Evolutionary conservation across 2,797 vertebrate species (phyloP).

Genomic region (Aphelocoma californica): DNA sequence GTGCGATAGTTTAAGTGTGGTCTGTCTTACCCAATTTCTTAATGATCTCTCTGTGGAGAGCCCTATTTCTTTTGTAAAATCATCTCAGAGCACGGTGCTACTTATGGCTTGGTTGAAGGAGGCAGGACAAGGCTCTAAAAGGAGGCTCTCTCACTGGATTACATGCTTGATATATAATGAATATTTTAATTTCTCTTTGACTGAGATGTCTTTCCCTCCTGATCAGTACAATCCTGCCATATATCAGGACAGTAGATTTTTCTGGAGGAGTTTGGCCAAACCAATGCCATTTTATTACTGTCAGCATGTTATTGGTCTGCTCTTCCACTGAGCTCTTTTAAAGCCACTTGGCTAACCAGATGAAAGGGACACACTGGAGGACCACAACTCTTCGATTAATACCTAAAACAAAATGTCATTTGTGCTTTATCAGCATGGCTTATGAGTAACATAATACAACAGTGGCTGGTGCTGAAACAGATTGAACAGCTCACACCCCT

Average conservation of each 20-base stretch:
- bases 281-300: not conserved
- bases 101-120: not conserved
- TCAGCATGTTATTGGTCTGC: not conserved
- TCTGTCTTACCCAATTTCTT: not conserved
- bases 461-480: not conserved
- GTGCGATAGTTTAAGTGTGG: not conserved
- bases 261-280: not conserved
- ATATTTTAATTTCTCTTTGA: not conserved
- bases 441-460: not conserved
- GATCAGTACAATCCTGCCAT: not conserved
- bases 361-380: not conserved
- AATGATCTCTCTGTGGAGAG: not conserved
- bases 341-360: not conserved
- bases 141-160: not conserved
- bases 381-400: not conserved
- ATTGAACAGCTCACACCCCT: not conserved
- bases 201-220: not conserved
- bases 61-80: not conserved
- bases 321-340: not conserved
- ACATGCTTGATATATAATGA: not conserved
- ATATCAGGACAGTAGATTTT: not conserved
- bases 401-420: not conserved
- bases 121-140: not conserved
- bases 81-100: not conserved
- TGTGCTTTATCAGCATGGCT: not conserved